Evolutionary conservation across 2,888 invertebrate species (phyloP).

Genomic region (Epiblema foenella): DNA sequence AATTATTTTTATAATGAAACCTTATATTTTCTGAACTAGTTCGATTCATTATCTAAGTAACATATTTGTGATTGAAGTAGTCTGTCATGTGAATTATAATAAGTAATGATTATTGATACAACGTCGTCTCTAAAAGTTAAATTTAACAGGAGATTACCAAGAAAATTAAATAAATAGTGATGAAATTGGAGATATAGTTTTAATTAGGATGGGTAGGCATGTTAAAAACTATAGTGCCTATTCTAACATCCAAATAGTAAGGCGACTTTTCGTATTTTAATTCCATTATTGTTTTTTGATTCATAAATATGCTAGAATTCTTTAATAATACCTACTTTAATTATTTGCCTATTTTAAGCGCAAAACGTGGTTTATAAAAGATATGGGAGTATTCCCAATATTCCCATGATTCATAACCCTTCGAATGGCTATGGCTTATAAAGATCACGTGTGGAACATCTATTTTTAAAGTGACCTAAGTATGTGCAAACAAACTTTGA

Average conservation of each 20-base stretch:
- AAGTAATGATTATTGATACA: not conserved
- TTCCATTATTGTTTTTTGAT: not conserved
- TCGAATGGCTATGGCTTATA: not conserved
- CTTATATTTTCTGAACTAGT: not conserved
- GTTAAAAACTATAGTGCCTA: conserved; percentile 17
- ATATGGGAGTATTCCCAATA: not conserved
- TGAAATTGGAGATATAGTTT: conserved; percentile 20
- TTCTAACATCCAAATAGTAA: conserved; percentile 5
- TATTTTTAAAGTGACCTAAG: not conserved
- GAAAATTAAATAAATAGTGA: conserved; percentile 7
- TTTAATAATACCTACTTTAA: not conserved
- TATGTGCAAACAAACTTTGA: not conserved
- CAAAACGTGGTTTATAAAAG: not conserved
- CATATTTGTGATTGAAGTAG: conserved; percentile 11
- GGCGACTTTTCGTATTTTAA: not conserved
- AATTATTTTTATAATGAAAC: no score
- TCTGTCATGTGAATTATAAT: not conserved
- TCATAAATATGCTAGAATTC: not conserved
- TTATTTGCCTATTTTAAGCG: not conserved
- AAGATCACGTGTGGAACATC: not conserved
- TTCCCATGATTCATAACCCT: no score
- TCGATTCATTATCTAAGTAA: not conserved
- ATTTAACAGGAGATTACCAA: not conserved
- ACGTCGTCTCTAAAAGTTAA: not conserved
- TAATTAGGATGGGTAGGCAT: conserved; percentile 7